Evolutionary conservation across 1,140 invertebrate genomes (phyloP), one percentile per base, ranked within the genome.

Genomic region (Battus philenor): DNA sequence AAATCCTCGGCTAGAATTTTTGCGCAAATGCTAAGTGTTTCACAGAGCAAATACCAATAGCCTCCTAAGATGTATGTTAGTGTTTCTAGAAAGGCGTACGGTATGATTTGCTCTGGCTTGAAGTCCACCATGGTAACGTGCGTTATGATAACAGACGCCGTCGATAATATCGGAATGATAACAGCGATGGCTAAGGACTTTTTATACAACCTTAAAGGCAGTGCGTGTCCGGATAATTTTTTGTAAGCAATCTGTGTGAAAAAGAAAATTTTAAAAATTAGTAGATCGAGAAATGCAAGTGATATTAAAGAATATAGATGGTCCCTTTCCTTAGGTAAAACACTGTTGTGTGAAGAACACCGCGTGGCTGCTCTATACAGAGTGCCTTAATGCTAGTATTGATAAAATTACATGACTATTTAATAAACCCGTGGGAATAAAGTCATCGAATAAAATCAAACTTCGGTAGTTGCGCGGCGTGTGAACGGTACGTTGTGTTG

Each of bases 41-140:
- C 88, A 52, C 90, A 91, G 9, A 90, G 82, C 0, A 91, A 68
- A 59, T 90, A 91, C 89, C 89, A 90, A 68, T 89, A 90, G 1
- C 88, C 89, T 0, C 89, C 89, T 57, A 91, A 56, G 50, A 91
- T 85, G 43, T 90, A 90, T 0, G 89, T 91, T 4, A 91, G 55
- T 20, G 88, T 88, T 61, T 91, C 90, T 46, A 92, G 69, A 51
- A 89, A 91, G 32, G 90, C 90, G 47, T 91, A 91, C 1, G 90
- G 90, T 18, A 91, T 66, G 2, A 91, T 87, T 64, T 91, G 89
- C 41, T 88, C 68, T 1, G 89, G 56, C 55, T 87, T 87, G 58
- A 91, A 89, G 61, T 91, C 87, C 0, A 89, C 87, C 90, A 91
- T 91, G 2, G 90, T 91, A 0, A 89, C 60, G 56, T 91, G 90